Base-by-base conservation (phyloP, 2,113 vertebrate species). In the Pseudorhombus dupliciocellatus region DNA sequence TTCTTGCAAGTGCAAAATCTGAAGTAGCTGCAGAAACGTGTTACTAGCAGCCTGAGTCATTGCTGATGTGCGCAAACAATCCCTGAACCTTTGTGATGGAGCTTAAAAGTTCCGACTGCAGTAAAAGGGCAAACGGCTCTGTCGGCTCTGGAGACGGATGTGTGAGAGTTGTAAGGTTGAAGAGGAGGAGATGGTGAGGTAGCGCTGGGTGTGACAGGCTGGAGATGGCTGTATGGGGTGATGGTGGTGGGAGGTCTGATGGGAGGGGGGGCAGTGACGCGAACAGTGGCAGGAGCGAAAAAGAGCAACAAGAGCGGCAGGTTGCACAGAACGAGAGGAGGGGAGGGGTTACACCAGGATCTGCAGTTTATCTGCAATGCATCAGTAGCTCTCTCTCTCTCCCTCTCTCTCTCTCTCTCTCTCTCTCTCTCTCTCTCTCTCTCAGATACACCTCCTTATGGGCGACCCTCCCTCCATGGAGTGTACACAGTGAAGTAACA, bases 331-430 rank as follows among this genome's bases (percentile, higher is more conserved):
- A 72, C 66, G 61, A 52, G 51, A 74, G 76, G 73, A 55, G 83
- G 79, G 91, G 92, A 91, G 90, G 91, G 87, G 88, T 88, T 85
- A 58, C 26, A 69, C 79, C 61, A 30, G 75, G 67, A 90, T 89
- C 91, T 93, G 93, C 93, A 94, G 93, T 94, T 94, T 93, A 94
- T 94, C 94, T 94, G 93, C 94, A 94, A 94, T 94, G 94, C 94
- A 94, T 94, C 93, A 94, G 88, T 88, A 89, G 85, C 88, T 89
- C 86, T 77, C 84, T 59, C 77, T 73, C 69, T 62, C 81, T 42
- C 54, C 67, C 56, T 70, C 69, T 70, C 74, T 60, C 73, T 67
- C 76, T 81, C 25, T 58, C 42, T 62, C 52, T 56, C 53, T 50
- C 46, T 63, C 55, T 51, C 54, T 50, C 21, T 58, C 18, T 22